Evolutionary conservation across 2,888 invertebrate species (phyloP), one percentile per base, ranked within the genome.

Genomic region (Ganaspis brasiliensis): DNA sequence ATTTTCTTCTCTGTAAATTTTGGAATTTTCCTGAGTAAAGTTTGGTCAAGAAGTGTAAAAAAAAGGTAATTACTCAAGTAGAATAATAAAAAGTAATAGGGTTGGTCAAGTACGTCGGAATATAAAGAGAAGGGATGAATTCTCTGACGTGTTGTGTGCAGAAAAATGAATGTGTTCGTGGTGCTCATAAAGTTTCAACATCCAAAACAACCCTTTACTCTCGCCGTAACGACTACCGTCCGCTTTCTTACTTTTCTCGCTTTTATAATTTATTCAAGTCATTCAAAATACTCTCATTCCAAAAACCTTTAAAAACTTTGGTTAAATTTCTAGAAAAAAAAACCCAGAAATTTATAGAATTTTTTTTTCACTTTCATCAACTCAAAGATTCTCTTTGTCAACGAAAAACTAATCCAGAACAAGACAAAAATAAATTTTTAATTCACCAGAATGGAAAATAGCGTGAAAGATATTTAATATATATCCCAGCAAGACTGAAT

Each of bases 91-190:
- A 88, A 88, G 87, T 87, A 88, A 88, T 87, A 31, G 31, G 31
- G 31, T 31, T 31, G 31, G 31, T 31, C 31, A 6, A 31, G 31
- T 31, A 31, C 6, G 31, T 57, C 40, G n/a, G 55, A 72, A 56
- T 37, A 76, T 63, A 81, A 78, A 79, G 84, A 16, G 61, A 74
- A 70, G 72, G 75, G 79, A 76, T 75, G 79, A 77, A 80, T 81
- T 84, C 81, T 79, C 78, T 80, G 76, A 73, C 49, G 71, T 45
- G 72, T 71, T 74, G 70, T 75, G 81, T 73, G 77, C 82, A 83
- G 83, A 85, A 84, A 84, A 88, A 88, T 88, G 88, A 89, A 89
- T 87, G 88, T 86, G 88, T 89, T 87, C 87, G 83, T 83, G 89
- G 85, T 87, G 86, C 88, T 89, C 89, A 88, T 89, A 89, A 89